phyloP scores from a whole-genome alignment of 2,888 invertebrate species.

The Yponomeuta plumbellus region DNA sequence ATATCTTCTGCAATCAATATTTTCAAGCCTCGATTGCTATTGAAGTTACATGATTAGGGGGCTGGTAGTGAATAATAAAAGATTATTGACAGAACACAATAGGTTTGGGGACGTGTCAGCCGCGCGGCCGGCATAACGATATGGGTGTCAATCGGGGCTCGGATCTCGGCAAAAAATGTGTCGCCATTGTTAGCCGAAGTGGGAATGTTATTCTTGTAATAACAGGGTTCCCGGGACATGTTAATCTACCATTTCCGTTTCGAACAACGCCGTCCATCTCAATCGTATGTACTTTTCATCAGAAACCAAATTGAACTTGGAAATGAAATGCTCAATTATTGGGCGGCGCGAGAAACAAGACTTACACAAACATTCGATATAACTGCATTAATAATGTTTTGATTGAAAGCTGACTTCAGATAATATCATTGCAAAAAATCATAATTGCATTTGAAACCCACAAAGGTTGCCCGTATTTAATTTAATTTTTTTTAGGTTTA shows the following conservation, averaged over 20 bases:
- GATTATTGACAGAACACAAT: background rate
- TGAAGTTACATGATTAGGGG: background rate
- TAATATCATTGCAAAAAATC: too few relatives aligned
- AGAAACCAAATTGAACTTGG: too few relatives aligned
- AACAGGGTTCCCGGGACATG: background rate
- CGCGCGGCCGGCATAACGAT: background rate
- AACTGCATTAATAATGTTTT: too few relatives aligned
- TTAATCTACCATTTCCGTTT: background rate
- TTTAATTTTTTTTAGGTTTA: too few relatives aligned
- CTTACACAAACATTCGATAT: too few relatives aligned
- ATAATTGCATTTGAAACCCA: too few relatives aligned
- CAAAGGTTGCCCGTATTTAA: too few relatives aligned
- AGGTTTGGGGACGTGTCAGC: background rate
- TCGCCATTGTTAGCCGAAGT: background rate
- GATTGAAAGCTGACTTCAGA: too few relatives aligned
- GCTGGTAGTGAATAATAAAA: background rate
- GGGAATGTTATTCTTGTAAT: background rate
- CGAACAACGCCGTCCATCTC: background rate
- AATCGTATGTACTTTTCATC: too few relatives aligned
- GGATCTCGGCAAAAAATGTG: slow-evolving; percentile 1
- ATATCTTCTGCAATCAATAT: background rate
- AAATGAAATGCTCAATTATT: too few relatives aligned
- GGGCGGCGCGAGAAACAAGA: too few relatives aligned
- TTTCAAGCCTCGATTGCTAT: background rate
- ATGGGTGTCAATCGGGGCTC: background rate